Evolutionary conservation across 2,797 vertebrate species (phyloP).

Genomic region (Cephalopachus bancanus): DNA sequence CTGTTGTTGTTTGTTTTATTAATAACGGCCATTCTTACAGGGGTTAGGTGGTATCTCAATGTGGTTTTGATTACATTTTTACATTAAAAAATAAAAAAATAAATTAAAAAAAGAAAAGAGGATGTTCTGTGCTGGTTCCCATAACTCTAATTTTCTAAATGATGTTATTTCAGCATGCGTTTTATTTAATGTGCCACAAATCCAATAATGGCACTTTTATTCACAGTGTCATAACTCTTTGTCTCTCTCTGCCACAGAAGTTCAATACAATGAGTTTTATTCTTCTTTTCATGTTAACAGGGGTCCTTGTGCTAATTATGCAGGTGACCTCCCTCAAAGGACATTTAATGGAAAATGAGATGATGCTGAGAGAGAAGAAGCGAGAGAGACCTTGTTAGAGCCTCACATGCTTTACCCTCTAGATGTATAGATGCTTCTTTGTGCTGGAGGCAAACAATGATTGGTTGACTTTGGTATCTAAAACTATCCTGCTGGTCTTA

Average conservation of each 20-base stretch:
- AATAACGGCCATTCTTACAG: no score
- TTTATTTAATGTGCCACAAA: conserved; percentile 23
- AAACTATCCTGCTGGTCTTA: neutral
- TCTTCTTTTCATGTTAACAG: neutral
- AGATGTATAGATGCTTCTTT: neutral
- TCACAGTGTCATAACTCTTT: neutral
- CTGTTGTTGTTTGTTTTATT: no score
- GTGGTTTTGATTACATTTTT: no score
- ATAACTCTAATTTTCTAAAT: conserved; percentile 29
- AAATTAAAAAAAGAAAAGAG: no score
- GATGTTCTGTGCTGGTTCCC: neutral
- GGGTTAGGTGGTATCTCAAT: no score
- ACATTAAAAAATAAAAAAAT: no score
- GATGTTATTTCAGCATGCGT: neutral
- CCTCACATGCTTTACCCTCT: neutral
- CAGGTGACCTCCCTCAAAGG: neutral
- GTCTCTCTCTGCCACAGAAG: neutral
- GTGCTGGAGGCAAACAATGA: neutral
- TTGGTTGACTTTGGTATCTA: neutral
- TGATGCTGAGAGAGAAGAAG: neutral
- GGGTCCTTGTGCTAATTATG: neutral
- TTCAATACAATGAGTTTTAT: conserved; percentile 22
- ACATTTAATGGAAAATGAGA: neutral
- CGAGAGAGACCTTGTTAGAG: neutral
- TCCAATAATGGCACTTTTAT: neutral